Evolutionary conservation across 1,140 invertebrate species (phyloP), one percentile per base, ranked within the genome.

Genomic region (Episyrphus balteatus): DNA sequence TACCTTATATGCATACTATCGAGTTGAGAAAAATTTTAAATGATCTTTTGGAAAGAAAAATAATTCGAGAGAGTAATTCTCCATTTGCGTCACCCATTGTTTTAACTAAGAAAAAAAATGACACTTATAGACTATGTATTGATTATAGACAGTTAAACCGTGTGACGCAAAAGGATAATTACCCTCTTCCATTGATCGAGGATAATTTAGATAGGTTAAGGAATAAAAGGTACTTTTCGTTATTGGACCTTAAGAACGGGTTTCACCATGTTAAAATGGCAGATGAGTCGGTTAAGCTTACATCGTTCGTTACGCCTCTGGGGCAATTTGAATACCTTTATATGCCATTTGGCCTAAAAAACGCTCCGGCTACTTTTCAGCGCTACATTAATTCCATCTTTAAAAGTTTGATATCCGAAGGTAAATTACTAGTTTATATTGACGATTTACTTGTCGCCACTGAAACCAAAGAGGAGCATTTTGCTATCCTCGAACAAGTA

Each of bases 331-430:
- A 58, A 47, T 56, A 45, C 37, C 21, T 46, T 13, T 38, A 45
- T 50, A 37, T 69, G 72, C 19, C 63, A 58, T 58, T 57, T 48
- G 49, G 49, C 1, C 41, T 55, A 32, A 50, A 42, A 12, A 32
- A 36, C 18, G 48, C 44, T 21, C 53, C 54, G 10, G 13, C 47
- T 15, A 45, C 46, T 10, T 66, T 64, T 50, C 48, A 46, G 33
- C 38, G 46, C 21, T 53, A 55, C 31, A 53, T 67, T 13, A 55
- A 73, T 38, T 49, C 42, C 1, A 52, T 68, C 0, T 52, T 74
- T 21, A 31, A 47, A 38, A 49, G 52, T n/a, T 48, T 49, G 14
- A 49, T 55, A 46, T 12, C 43, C 48, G 15, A 21, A 10, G 42
- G 26, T 15, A 47, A 46, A 37, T n/a, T 52, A 12, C 19, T 44